A percentile compares a stretch with the other conserved stretches of the same genome.
Conservation (phyloP, 2,113 vertebrate genomes). For the Eulacestoma nigropectus region DNA sequence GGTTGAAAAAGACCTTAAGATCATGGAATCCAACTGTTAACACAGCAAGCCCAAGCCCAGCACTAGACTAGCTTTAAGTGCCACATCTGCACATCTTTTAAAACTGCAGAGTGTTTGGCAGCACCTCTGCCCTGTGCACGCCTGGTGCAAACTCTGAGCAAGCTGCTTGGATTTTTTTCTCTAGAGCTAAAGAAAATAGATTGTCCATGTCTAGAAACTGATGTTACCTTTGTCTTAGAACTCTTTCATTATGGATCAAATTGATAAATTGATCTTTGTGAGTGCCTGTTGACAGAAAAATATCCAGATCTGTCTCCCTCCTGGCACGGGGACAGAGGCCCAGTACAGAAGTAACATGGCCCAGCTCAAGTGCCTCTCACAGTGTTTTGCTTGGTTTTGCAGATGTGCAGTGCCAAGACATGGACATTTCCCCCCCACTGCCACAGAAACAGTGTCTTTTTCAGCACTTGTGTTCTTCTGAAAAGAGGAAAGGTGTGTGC, state of each 20-base stretch:
- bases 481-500: neutral
- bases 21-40: neutral
- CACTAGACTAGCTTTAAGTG: neutral
- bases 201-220: neutral
- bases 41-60: neutral
- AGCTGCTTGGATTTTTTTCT: neutral
- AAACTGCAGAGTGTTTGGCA: neutral
- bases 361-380: neutral
- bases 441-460: neutral
- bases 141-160: neutral
- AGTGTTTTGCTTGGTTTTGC: neutral
- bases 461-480: neutral
- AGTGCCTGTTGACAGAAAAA: neutral
- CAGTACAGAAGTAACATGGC: fast-evolving
- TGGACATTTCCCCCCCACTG: neutral
- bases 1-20: neutral
- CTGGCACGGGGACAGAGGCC: fast-evolving
- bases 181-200: neutral
- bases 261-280: neutral
- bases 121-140: fast-evolving
- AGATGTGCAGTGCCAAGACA: neutral
- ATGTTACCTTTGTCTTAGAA: neutral
- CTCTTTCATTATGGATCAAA: neutral
- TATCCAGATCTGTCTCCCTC: neutral
- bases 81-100: neutral